Base-by-base conservation (phyloP, 2,113 vertebrate genomes). In the Nyctereutes procyonoides region DNA sequence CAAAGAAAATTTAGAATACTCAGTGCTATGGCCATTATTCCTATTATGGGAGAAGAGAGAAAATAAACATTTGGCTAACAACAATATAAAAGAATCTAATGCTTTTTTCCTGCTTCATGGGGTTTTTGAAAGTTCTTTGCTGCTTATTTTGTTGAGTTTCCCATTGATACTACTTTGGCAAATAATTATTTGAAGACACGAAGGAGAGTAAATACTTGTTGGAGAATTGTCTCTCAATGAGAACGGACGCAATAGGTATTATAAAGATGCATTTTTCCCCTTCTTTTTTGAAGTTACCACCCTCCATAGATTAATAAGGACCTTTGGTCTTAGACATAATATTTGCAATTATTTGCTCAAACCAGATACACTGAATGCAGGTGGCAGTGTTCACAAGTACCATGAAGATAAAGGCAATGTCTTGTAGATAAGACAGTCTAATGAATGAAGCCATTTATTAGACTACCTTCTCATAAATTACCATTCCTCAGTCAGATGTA, bases 111-210 rank as follows among this genome's bases (percentile, higher is more conserved):
- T 60, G 26, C 63, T 38, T 77, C 63, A 19, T 90, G 58, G 63
- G n/a, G 8, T 67, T 90, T 88, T 58, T 69, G 62, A 91, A 95
- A 85, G 63, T 22, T 58, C 71, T 96, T 90, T 90, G 14, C 38
- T 96, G 43, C 20, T 94, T 71, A 32, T 93, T 94, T 95, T 90
- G 11, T 76, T 81, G 26, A 43, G 12, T 69, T 96, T 96, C 28
- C 30, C 53, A 60, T 71, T 96, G 87, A 77, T 77, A 90, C 1
- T 69, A 17, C 48, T 86, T 84, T 91, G 43, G 79, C 65, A 55
- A 65, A 43, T 92, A 76, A 88, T 85, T 92, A 88, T 82, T 88
- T 93, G 58, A 28, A 74, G 15, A 76, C 24, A 30, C 24, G 3
- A 53, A 80, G 14, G 43, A 81, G 53, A 90, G n/a, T 80, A 71